phyloP scores from a whole-genome alignment of 2,888 invertebrate genomes.

The Cephus runcator region DNA sequence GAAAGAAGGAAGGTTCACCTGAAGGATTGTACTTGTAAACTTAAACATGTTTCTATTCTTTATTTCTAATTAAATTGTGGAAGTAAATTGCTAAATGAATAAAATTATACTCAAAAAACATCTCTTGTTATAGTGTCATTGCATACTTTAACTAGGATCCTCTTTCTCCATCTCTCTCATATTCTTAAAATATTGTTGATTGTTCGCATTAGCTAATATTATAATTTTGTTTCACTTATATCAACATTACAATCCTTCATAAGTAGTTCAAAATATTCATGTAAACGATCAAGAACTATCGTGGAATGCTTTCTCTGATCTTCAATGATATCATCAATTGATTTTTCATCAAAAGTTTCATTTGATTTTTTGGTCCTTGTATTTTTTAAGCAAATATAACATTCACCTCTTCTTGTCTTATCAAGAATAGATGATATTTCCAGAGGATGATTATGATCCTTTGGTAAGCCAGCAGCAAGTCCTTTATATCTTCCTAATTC shows the following conservation, averaged over 20 bases:
- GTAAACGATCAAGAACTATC: slow-evolving; percentile 42
- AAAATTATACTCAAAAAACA: slow-evolving; percentile 21
- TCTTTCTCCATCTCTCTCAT: background rate
- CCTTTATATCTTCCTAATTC: slow-evolving; percentile 69
- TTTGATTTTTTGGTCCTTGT: slow-evolving; percentile 9
- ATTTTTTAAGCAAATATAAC: slow-evolving; percentile 45
- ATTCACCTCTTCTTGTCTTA: slow-evolving; percentile 49
- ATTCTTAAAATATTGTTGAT: background rate
- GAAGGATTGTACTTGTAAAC: slow-evolving; percentile 96
- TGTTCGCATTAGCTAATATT: background rate
- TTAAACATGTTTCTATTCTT: slow-evolving; percentile 23
- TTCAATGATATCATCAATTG: slow-evolving; percentile 43
- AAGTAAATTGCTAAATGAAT: slow-evolving; percentile 26
- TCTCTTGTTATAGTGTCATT: slow-evolving; percentile 2
- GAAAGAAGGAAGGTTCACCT: slow-evolving; percentile 99
- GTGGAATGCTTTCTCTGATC: slow-evolving; percentile 50
- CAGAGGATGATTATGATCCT: slow-evolving; percentile 37
- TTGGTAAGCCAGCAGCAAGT: slow-evolving; percentile 31
- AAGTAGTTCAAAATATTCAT: slow-evolving; percentile 47
- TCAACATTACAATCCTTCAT: slow-evolving; percentile 30
- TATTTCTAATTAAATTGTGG: slow-evolving; percentile 29
- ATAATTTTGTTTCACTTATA: slow-evolving; percentile 11
- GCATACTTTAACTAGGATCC: slow-evolving; percentile 23
- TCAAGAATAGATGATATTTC: slow-evolving; percentile 44
- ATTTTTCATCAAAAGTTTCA: slow-evolving; percentile 22